Evolutionary conservation across 2,113 vertebrate species (phyloP).

Genomic region (Podarcis raffonei): DNA sequence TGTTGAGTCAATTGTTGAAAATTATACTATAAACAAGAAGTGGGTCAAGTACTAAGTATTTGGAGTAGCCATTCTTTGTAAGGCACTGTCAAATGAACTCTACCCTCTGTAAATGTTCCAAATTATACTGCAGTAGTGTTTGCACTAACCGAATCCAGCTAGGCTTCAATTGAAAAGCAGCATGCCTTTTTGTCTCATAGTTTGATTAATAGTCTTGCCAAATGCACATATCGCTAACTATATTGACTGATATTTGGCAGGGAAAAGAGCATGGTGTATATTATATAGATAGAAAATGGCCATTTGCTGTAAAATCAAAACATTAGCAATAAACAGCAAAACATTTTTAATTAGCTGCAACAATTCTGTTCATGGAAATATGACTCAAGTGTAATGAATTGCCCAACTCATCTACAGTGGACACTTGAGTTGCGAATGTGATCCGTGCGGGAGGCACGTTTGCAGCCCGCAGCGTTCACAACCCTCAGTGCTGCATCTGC

Average conservation of each 20-base stretch:
- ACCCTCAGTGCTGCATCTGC: too few species aligned
- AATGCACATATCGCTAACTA: background rate
- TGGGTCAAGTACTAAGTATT: background rate
- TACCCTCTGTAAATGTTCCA: background rate
- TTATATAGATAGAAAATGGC: background rate
- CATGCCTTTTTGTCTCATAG: background rate
- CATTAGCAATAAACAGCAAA: background rate
- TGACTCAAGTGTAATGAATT: background rate
- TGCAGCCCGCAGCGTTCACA: too few species aligned
- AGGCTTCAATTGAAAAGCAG: background rate
- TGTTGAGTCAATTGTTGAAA: background rate
- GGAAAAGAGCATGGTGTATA: background rate
- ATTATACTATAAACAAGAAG: background rate
- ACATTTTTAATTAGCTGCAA: background rate
- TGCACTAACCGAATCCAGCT: background rate
- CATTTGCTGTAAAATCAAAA: background rate
- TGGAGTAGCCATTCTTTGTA: background rate
- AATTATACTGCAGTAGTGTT: background rate
- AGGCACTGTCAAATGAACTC: background rate
- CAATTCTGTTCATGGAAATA: background rate
- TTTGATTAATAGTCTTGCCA: conserved; percentile 8
- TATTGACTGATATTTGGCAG: background rate
- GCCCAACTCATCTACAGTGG: too few species aligned
- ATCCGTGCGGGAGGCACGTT: too few species aligned
- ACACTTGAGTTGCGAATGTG: too few species aligned